phyloP scores from a whole-genome alignment of 1,140 invertebrate genomes.

The Teleogryllus occipitalis region DNA sequence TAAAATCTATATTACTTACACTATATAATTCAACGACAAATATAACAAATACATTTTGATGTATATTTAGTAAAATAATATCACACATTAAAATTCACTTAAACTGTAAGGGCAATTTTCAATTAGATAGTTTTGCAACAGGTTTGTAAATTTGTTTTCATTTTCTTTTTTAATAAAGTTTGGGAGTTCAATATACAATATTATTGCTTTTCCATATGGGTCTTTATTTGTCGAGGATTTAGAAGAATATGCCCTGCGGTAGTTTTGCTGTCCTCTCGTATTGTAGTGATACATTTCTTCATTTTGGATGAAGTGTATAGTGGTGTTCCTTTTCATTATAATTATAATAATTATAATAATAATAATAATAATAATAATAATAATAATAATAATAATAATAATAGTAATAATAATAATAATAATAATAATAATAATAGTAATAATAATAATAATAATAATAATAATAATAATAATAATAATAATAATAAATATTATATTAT shows the following conservation, averaged over 20 bases:
- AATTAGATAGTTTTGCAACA: no score
- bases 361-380: not conserved
- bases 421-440: not conserved
- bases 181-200: not conserved
- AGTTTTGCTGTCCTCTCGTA: not conserved
- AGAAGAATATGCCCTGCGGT: not conserved
- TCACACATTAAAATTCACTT: no score
- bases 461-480: slow-evolving; percentile 8
- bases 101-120: no score
- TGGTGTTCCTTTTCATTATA: not conserved
- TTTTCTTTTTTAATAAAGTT: no score
- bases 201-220: no score
- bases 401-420: slow-evolving; percentile 8
- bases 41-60: no score
- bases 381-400: slow-evolving; percentile 8
- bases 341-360: not conserved
- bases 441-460: not conserved
- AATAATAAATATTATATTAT: not conserved
- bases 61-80: no score
- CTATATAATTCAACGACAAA: no score
- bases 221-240: no score
- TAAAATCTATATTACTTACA: no score
- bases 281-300: not conserved
- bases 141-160: no score
- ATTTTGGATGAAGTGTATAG: not conserved